These are phyloP conservation scores for Anhinga anhinga DNA, from an alignment of 2,113 vertebrate genomes.

Conservation along the genomic window DNA sequence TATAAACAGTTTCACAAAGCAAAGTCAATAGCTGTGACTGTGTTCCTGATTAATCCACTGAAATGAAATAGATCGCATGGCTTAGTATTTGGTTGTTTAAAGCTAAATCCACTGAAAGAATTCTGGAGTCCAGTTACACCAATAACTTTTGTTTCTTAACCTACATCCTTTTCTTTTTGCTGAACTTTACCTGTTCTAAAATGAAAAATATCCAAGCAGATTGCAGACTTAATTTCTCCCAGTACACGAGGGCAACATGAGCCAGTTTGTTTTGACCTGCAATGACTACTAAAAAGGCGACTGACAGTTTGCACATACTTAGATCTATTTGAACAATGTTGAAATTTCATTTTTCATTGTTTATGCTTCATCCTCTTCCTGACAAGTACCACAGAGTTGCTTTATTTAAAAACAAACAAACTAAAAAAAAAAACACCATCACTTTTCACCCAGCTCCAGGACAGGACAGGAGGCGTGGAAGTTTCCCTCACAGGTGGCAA, in stretches of 20 bases:
- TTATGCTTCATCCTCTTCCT: constrained; percentile 6
- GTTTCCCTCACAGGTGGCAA: background rate
- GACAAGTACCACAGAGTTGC: constrained; percentile 13
- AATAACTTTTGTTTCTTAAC: constrained; percentile 37
- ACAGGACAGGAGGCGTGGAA: background rate
- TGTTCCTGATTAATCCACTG: constrained; percentile 49
- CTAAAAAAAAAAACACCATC: background rate
- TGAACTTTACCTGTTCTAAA: constrained; percentile 25
- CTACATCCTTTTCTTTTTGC: background rate
- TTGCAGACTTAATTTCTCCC: background rate
- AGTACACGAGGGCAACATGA: background rate
- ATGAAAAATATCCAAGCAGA: background rate
- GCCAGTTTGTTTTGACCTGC: background rate
- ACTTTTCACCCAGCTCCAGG: background rate
- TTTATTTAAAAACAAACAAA: constrained; percentile 42
- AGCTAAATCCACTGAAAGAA: constrained; percentile 42
- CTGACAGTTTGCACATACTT: background rate
- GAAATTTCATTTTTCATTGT: constrained; percentile 21
- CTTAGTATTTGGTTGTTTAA: constrained; percentile 39
- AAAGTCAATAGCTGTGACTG: constrained; percentile 50
- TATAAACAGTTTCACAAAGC: constrained; percentile 58
- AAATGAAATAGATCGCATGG: constrained; percentile 38
- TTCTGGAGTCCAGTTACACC: constrained; percentile 56
- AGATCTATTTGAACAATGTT: background rate
- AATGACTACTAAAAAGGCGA: background rate